Conservation (phyloP, 2,797 vertebrate species). For the Pantherophis vulpinus region DNA sequence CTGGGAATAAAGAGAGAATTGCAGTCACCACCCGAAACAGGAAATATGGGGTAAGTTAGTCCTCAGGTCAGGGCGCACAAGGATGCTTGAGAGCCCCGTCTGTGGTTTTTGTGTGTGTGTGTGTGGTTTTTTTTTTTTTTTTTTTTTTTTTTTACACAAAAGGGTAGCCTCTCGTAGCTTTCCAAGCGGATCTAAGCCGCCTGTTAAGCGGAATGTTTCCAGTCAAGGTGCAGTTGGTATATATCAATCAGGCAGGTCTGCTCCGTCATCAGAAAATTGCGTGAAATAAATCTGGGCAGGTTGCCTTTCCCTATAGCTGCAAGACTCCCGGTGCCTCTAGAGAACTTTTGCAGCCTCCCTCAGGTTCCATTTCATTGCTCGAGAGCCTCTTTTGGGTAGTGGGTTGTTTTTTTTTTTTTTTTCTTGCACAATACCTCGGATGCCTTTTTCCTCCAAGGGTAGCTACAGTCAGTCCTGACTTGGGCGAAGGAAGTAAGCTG, state of each 20-base stretch:
- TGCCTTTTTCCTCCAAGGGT: neutral
- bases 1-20: conserved; percentile 90
- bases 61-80: neutral
- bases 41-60: conserved; percentile 90
- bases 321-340: neutral
- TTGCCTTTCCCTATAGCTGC: neutral
- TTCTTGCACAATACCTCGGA: neutral
- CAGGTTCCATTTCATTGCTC: neutral
- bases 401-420: neutral
- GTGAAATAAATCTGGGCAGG: neutral
- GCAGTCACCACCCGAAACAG: conserved; percentile 82
- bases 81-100: conserved; percentile 4
- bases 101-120: neutral
- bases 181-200: neutral
- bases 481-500: neutral
- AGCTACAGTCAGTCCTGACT: neutral
- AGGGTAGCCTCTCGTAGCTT: neutral
- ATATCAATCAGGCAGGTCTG: neutral
- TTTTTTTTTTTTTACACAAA: neutral
- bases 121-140: neutral
- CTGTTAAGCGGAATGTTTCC: conserved; percentile 4
- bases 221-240: neutral
- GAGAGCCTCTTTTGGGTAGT: neutral
- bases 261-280: neutral
- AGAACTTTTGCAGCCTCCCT: conserved; percentile 48